Evolutionary conservation across 2,888 invertebrate genomes (phyloP).

Genomic region (Orthonychiurus folsomi): DNA sequence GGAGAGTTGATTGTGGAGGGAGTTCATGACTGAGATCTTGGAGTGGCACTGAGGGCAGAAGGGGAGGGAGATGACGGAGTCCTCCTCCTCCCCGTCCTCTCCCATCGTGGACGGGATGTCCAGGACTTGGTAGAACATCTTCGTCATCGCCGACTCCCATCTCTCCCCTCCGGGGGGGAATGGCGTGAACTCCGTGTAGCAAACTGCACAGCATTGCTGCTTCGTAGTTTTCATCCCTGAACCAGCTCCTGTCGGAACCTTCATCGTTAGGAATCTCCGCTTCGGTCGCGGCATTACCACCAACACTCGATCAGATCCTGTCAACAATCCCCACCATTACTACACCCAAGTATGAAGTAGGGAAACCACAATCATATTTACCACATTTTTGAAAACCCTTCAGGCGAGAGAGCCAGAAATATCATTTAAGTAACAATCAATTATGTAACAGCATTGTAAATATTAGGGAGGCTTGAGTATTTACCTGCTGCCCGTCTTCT

Average conservation of each 20-base stretch:
- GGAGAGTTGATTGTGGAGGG: conserved; percentile 23
- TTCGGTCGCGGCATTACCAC: background rate
- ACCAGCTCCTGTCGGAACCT: background rate
- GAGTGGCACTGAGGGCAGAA: conserved; percentile 34
- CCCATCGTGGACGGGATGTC: conserved; percentile 21
- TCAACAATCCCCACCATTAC: too few relatives aligned
- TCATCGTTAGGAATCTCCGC: background rate
- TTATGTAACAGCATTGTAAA: too few relatives aligned
- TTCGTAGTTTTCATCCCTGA: background rate
- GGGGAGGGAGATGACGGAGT: conserved; percentile 22
- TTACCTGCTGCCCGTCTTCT: too few relatives aligned
- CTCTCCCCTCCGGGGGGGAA: conserved; percentile 13
- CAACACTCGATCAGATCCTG: too few relatives aligned
- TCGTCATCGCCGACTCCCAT: conserved; percentile 25
- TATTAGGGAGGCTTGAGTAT: too few relatives aligned
- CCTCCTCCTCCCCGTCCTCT: conserved; percentile 24
- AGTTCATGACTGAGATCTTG: conserved; percentile 27
- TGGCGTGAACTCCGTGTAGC: conserved; percentile 22
- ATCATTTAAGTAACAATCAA: too few relatives aligned
- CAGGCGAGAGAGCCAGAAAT: too few relatives aligned
- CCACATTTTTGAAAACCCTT: too few relatives aligned
- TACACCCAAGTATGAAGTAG: too few relatives aligned
- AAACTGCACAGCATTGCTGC: conserved; percentile 25
- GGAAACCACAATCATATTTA: too few relatives aligned
- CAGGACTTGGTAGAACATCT: conserved; percentile 27